A percentile compares a stretch with the other conserved stretches of the same genome.
These are phyloP conservation scores for Steinernema hermaphroditum DNA, from an alignment of 2,888 invertebrate genomes.

Conservation along the genomic window DNA sequence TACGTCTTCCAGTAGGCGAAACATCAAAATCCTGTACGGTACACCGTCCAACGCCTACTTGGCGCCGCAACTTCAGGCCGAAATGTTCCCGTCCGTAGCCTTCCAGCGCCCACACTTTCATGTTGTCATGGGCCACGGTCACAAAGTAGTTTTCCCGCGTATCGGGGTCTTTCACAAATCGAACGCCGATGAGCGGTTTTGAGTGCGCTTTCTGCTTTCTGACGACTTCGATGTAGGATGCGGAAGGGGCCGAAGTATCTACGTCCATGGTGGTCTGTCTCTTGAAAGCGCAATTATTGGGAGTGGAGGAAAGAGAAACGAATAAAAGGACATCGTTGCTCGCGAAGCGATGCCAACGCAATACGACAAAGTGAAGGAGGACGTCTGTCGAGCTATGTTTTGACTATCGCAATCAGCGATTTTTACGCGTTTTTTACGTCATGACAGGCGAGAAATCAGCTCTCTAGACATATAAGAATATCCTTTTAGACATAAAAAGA, in stretches of 20 bases:
- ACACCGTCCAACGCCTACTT: neutral
- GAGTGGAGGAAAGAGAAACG: neutral
- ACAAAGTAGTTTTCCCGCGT: neutral
- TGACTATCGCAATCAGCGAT: no score
- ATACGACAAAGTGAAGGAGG: no score
- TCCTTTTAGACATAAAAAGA: no score
- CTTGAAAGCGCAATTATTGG: neutral
- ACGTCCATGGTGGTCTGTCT: neutral
- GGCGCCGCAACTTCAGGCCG: neutral
- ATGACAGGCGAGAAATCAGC: no score
- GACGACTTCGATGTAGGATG: neutral
- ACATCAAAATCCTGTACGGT: neutral
- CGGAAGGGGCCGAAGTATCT: no score
- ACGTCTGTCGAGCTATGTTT: no score
- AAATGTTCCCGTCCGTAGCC: neutral
- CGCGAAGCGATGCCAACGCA: no score
- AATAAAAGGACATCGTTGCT: neutral
- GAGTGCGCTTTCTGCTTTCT: neutral
- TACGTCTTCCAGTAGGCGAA: constrained; percentile 8
- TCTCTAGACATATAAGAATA: no score
- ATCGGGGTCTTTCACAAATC: neutral
- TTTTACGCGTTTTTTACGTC: no score
- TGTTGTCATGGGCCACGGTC: neutral
- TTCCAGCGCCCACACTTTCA: neutral
- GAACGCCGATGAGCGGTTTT: neutral